A percentile compares a stretch with the other conserved stretches of the same genome.
phyloP scores from a whole-genome alignment of 2,888 invertebrate species.

The Lepidocyrtoides sp. region DNA sequence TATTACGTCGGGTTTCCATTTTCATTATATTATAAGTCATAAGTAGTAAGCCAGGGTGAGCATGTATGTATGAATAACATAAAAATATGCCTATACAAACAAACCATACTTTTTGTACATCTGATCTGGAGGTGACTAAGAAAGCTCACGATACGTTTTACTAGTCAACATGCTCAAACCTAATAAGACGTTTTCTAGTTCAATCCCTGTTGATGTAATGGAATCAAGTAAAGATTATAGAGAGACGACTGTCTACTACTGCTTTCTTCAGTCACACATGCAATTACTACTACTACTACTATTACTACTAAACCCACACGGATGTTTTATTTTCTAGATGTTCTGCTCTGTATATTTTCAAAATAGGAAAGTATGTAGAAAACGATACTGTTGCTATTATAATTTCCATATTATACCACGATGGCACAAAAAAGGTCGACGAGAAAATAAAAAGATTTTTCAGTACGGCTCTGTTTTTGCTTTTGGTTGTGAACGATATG shows the following conservation, averaged over 20 bases:
- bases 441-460: slow-evolving; percentile 12
- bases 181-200: background rate
- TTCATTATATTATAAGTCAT: no score
- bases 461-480: background rate
- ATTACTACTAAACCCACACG: no score
- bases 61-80: no score
- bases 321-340: background rate
- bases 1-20: background rate
- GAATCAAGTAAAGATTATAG: slow-evolving; percentile 1
- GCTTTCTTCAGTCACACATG: background rate
- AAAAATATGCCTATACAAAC: no score
- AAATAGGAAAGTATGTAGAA: background rate
- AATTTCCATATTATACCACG: no score
- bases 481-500: background rate
- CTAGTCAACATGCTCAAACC: slow-evolving; percentile 1
- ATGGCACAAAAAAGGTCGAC: slow-evolving; percentile 43
- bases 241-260: background rate
- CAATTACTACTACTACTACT: no score
- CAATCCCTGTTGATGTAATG: slow-evolving; percentile 31
- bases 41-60: no score
- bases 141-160: background rate
- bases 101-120: no score
- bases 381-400: no score
- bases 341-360: background rate
- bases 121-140: no score